Evolutionary conservation across 2,888 invertebrate species (phyloP), one percentile per base, ranked within the genome.

Genomic region (Dexiosoma caninum): DNA sequence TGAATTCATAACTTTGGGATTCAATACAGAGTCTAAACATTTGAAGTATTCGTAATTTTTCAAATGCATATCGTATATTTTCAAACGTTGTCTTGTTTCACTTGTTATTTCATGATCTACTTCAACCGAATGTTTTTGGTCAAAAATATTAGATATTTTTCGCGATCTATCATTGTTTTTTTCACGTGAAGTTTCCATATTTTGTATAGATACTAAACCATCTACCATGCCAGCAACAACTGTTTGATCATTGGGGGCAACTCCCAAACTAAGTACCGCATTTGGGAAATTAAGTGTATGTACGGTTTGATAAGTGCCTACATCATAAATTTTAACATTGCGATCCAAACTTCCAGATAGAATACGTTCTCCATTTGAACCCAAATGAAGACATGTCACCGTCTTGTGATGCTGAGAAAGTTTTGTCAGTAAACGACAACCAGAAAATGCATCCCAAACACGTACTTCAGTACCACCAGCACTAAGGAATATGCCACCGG

Each of bases 321-420:
- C 92, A 88, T 98, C 98, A 90, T 97, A 97, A 83, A 98, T 93
- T 91, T 98, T 98, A 0, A 98, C 95, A 91, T 97, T 97, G 82
- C 96, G 94, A 89, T 99, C 99, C 71, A 99, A 91, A 2, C 97
- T 96, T 0, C 95, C 97, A 0, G 98, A 97, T 85, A 98, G 90
- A 19, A 99, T 91, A 85, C 96, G 93, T 83, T 94, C 95, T 23
- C 95, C 95, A 86, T 95, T 94, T 49, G 95, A 95, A 23, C 96
- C 96, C 80, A 98, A 92, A 83, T 94, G 92, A 59, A 99, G 89
- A 83, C 95, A 95, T 0, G 98, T 99, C 0, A 99, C 94, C 0
- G 98, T 97, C 92, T 99, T 99, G 90, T 98, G 97, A 90, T 99
- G 99, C 85, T 97, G 95, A 2, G 95, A 95, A 82, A 99, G 93